Evolutionary conservation across 2,113 vertebrate species (phyloP).

Genomic region (Lophius piscatorius): DNA sequence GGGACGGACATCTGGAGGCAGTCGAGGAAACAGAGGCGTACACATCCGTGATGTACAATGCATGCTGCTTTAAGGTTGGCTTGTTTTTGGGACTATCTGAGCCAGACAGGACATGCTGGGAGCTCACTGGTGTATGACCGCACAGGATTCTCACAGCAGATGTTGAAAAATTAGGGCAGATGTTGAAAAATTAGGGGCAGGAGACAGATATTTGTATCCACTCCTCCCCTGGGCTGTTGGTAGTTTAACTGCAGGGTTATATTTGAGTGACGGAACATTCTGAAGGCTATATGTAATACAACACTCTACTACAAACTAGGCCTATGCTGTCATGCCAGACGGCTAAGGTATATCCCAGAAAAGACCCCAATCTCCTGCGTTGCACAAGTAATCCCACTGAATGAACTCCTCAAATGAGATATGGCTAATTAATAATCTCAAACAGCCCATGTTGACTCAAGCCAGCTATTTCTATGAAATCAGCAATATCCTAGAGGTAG

Average conservation of each 20-base stretch:
- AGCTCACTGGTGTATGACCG: conserved; percentile 45
- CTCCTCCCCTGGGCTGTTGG: conserved; percentile 2
- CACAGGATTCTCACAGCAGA: conserved; percentile 41
- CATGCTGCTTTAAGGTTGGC: conserved; percentile 37
- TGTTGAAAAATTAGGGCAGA: conserved; percentile 20
- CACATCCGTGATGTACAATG: conserved; percentile 3
- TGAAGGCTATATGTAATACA: too few species aligned
- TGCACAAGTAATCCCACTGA: too few species aligned
- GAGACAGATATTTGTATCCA: conserved; percentile 6
- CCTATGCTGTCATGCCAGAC: too few species aligned
- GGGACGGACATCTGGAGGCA: conserved; percentile 64
- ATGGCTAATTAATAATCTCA: too few species aligned
- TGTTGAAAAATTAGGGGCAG: not conserved
- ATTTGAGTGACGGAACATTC: conserved; percentile 5
- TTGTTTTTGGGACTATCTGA: conserved; percentile 63
- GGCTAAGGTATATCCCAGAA: too few species aligned
- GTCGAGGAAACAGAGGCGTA: conserved; percentile 36
- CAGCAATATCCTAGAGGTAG: too few species aligned
- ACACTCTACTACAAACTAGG: too few species aligned
- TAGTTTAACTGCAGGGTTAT: not conserved
- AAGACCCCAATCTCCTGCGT: too few species aligned
- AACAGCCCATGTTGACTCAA: too few species aligned
- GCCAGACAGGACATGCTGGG: conserved; percentile 21
- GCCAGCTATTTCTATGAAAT: too few species aligned
- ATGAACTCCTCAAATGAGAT: too few species aligned